A percentile compares a stretch with the other conserved stretches of the same genome.
phyloP scores from a whole-genome alignment of 2,797 vertebrate species.

The Nyctalus aviator region DNA sequence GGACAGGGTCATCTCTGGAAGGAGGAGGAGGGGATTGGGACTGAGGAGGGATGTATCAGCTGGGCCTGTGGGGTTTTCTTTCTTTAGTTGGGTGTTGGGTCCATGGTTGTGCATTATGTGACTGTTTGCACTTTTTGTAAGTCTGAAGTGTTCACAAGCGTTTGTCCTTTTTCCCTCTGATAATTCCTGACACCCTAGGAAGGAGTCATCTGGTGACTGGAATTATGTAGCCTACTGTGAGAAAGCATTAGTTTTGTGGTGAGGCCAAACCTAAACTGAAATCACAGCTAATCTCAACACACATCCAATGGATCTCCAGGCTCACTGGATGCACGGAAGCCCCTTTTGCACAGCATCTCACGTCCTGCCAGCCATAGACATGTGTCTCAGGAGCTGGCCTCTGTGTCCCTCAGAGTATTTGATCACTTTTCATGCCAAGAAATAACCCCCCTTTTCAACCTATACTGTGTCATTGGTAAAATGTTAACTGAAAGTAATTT shows the following conservation, averaged over 20 bases:
- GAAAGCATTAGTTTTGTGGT: not conserved
- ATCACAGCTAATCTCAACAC: not conserved
- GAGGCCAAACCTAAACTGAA: not conserved
- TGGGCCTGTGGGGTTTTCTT: not conserved
- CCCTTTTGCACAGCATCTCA: not conserved
- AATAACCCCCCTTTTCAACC: not conserved
- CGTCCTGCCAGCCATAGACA: not conserved
- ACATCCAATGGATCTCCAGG: not conserved
- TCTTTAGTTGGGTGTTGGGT: not conserved
- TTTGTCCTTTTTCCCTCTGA: not conserved
- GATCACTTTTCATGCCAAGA: not conserved
- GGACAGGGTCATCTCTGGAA: not conserved
- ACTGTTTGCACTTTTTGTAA: not conserved
- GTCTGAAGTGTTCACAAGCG: not conserved
- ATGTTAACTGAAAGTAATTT: not conserved
- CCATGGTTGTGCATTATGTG: not conserved
- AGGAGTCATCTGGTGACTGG: not conserved
- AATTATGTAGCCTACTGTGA: not conserved
- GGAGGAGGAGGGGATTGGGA: not conserved
- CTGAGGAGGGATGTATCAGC: not conserved
- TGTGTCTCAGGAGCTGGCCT: not conserved
- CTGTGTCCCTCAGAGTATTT: not conserved
- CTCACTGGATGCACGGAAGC: too few species aligned
- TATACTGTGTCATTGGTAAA: not conserved
- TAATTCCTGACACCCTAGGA: not conserved